Percentiles rank a stretch among this genome's conserved stretches.
phyloP scores from a whole-genome alignment of 1,140 invertebrate species.

The Procambarus clarkii region DNA sequence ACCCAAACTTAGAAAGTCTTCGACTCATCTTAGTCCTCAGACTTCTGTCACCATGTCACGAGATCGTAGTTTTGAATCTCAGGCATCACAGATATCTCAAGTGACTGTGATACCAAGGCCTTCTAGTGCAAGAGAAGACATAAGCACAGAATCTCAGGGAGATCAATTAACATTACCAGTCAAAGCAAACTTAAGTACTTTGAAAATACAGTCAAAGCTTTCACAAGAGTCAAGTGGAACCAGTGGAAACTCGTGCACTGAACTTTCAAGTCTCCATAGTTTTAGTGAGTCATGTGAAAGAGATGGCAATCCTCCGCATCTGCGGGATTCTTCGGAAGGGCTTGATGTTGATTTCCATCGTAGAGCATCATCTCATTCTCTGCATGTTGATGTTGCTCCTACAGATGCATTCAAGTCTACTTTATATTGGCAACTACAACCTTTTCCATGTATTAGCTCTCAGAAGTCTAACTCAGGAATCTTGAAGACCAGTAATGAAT shows the following conservation, averaged over 20 bases:
- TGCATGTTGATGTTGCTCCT: slow-evolving; percentile 25
- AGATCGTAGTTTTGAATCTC: slow-evolving; percentile 65
- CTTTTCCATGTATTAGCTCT: slow-evolving; percentile 11
- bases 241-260: slow-evolving; percentile 27
- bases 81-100: slow-evolving; percentile 63
- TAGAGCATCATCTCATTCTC: slow-evolving; percentile 60
- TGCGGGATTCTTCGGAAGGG: slow-evolving; percentile 52
- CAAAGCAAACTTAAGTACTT: not conserved
- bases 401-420: slow-evolving; percentile 46
- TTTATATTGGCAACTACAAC: slow-evolving; percentile 47
- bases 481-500: not conserved
- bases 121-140: not conserved
- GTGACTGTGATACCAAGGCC: slow-evolving; percentile 53
- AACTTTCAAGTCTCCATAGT: slow-evolving; percentile 62
- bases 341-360: slow-evolving; percentile 58
- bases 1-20: slow-evolving; percentile 9
- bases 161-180: slow-evolving; percentile 9
- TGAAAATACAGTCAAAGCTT: slow-evolving; percentile 10
- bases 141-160: slow-evolving; percentile 7
- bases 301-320: slow-evolving; percentile 34
- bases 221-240: slow-evolving; percentile 58
- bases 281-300: slow-evolving; percentile 61
- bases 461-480: not conserved
- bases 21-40: slow-evolving; percentile 37
- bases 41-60: slow-evolving; percentile 39